Percentiles rank a stretch among this genome's conserved stretches.
Conservation (phyloP, 2,888 invertebrate species). For the Tupiocoris notatus region DNA sequence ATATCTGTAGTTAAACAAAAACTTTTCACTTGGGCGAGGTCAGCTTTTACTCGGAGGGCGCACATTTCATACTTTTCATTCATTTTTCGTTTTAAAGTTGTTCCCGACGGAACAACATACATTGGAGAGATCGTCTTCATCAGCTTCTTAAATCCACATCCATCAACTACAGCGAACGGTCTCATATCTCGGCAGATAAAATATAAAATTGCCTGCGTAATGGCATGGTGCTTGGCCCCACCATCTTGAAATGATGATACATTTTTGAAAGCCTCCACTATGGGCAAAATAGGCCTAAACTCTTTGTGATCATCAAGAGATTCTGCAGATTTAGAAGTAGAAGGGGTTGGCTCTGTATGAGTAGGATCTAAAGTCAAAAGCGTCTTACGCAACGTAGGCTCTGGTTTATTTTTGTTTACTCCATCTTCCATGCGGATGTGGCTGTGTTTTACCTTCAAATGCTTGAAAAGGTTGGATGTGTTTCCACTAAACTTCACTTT, state of each 20-base stretch:
- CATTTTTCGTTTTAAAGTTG: conserved; percentile 19
- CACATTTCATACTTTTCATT: background rate
- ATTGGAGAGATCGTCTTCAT: conserved; percentile 14
- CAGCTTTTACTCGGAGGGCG: background rate
- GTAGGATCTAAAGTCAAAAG: background rate
- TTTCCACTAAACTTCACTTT: conserved; percentile 4
- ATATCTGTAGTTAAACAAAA: conserved; percentile 17
- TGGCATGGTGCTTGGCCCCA: background rate
- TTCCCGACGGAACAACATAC: conserved; percentile 5
- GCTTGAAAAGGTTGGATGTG: conserved; percentile 22
- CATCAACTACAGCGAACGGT: conserved; percentile 11
- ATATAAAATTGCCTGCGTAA: conserved; percentile 16
- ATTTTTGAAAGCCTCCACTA: conserved; percentile 7
- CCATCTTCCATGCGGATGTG: background rate
- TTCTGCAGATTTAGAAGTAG: background rate
- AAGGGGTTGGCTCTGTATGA: background rate
- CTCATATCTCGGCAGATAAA: conserved; percentile 19
- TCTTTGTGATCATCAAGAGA: background rate
- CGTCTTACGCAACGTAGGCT: background rate
- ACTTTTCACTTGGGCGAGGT: background rate
- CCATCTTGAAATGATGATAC: conserved; percentile 1
- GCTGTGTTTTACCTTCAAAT: conserved; percentile 14
- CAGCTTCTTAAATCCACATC: conserved; percentile 6
- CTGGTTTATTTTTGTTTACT: conserved; percentile 8
- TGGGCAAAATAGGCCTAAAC: background rate